phyloP scores from a whole-genome alignment of 1,140 invertebrate species.

The Parasteatoda tepidariorum region DNA sequence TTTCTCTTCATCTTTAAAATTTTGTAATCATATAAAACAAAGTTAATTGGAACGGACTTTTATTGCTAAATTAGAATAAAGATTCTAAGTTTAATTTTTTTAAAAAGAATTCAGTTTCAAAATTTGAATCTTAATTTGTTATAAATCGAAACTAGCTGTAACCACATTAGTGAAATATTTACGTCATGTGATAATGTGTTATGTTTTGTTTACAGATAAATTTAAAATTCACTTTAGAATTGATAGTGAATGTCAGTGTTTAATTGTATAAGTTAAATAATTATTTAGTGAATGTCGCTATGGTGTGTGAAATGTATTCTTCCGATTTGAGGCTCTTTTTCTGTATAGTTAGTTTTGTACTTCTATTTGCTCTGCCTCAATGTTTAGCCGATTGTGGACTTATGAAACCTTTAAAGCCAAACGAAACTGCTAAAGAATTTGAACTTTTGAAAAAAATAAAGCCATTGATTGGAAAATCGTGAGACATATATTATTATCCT shows the following conservation, averaged over 20 bases:
- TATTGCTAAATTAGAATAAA: too few species aligned
- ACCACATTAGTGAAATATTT: too few species aligned
- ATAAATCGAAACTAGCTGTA: too few species aligned
- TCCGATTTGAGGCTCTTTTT: neutral
- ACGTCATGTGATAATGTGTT: too few species aligned
- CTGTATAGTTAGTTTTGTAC: neutral
- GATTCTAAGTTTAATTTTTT: too few species aligned
- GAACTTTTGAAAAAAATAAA: conserved; percentile 12
- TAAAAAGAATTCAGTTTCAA: too few species aligned
- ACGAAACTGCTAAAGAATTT: neutral
- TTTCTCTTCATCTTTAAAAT: too few species aligned
- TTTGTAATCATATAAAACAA: too few species aligned
- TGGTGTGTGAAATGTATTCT: neutral
- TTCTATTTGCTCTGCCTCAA: neutral
- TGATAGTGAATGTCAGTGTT: neutral
- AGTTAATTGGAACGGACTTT: too few species aligned
- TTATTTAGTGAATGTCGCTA: neutral
- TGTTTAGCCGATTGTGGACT: conserved; percentile 22
- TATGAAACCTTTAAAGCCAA: neutral
- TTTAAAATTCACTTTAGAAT: neutral
- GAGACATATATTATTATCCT: neutral
- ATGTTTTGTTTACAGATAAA: neutral
- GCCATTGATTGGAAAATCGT: conserved; percentile 15
- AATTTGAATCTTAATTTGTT: too few species aligned
- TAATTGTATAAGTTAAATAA: neutral